Evolutionary conservation across 2,888 invertebrate genomes (phyloP), one percentile per base, ranked within the genome.

Genomic region (Pseudococcus viburni): DNA sequence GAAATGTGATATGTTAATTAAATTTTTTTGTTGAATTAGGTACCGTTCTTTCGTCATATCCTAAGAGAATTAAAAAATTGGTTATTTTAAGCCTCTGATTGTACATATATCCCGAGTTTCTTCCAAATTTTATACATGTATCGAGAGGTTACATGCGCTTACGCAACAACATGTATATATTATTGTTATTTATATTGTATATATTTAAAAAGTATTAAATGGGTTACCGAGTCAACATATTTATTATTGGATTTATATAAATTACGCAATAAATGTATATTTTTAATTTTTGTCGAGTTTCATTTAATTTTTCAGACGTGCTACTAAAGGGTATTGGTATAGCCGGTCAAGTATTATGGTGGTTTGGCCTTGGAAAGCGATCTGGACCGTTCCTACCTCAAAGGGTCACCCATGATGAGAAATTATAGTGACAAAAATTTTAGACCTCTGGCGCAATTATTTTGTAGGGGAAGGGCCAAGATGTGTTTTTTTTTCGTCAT

Each of bases 141-240:
- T 84, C 33, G 19, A 22, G 42, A 42, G 42, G 46, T 59, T 51
- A 51, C 46, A 83, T 83, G 46, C 46, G 46, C 80, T 83, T 83
- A 83, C 19, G 84, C 84, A 85, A 85, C 55, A 85, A 59, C 22
- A 42, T 64, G 42, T 85, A 85, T 19, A 64, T 85, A 85, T 39
- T 64, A 39, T 42, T 42, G 42, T 42, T 42, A 42, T 42, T 42
- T 64, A 64, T 4, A 39, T 17, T 59, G 51, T 59, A 85, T 64
- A 64, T 59, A 84, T 55, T 85, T 85, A 33, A 59, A 85, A 85
- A 64, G 55, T 59, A 59, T 85, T 59, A 85, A 85, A 42, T 85
- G 85, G 85, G 85, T 85, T 85, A 85, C 85, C 85, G 85, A 85
- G 64, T 85, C 51, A 64, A 39, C 39, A 64, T 64, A 64, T 85